Evolutionary conservation across 2,888 invertebrate species (phyloP), one percentile per base, ranked within the genome.

Genomic region (Anagyrus pseudococci): DNA sequence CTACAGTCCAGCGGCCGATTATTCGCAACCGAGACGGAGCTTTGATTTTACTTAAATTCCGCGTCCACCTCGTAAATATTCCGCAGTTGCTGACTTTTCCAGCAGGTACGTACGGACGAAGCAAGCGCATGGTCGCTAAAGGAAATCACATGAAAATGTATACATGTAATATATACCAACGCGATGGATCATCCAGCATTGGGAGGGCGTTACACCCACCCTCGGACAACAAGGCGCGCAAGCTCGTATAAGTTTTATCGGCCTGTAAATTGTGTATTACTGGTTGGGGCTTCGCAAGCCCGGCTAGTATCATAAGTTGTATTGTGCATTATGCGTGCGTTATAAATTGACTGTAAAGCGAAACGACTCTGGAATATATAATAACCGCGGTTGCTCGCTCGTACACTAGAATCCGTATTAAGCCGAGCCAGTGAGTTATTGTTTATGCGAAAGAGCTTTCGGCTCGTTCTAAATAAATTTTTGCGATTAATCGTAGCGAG

Each of bases 171-270:
- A n/a, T n/a, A n/a, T n/a, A n/a, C n/a, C n/a, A n/a, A n/a, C n/a
- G n/a, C n/a, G n/a, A n/a, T n/a, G n/a, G n/a, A n/a, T n/a, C n/a
- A n/a, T n/a, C n/a, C n/a, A n/a, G n/a, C n/a, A n/a, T n/a, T n/a
- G n/a, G n/a, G n/a, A n/a, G n/a, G n/a, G n/a, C n/a, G n/a, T n/a
- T n/a, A n/a, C n/a, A n/a, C n/a, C n/a, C n/a, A n/a, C n/a, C n/a
- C n/a, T n/a, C n/a, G n/a, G n/a, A n/a, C n/a, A n/a, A n/a, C n/a
- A n/a, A n/a, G n/a, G n/a, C n/a, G n/a, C n/a, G n/a, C n/a, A n/a
- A n/a, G n/a, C n/a, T n/a, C n/a, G n/a, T n/a, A 29, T 10, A 29
- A 29, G 33, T 58, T 62, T 62, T 62, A 62, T 62, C 57, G 58
- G 52, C 29, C 25, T 47, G 52, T 57, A 53, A 62, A 62, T 62